Evolutionary conservation across 2,888 invertebrate genomes (phyloP), one percentile per base, ranked within the genome.

Genomic region (Uloborus plumipes): DNA sequence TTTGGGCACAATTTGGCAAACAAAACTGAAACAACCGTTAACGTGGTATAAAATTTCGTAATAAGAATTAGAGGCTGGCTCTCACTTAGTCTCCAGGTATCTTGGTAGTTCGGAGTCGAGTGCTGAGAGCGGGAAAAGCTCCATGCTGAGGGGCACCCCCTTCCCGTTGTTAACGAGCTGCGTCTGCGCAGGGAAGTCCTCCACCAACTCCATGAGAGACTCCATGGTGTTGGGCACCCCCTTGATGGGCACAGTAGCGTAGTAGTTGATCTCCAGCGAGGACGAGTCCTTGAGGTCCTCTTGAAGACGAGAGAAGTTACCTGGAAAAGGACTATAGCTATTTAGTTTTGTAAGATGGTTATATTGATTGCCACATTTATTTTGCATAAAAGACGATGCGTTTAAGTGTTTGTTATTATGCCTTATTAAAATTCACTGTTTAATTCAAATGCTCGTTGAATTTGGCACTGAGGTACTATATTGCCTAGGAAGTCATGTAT

Each of bases 61-160:
- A 3, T 26, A 39, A 39, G 9, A 39, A 39, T n/a, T 9, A 11
- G 39, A 39, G 11, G 3, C 9, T 39, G 9, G 11, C 9, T 39
- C 74, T 51, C 64, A 82, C 84, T 75, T 77, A 16, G 73, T 77
- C 49, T 82, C 75, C n/a, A 84, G 20, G 26, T 59, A 82, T 49
- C 74, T 49, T 2, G 73, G 64, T 11, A 65, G 31, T 22, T 81
- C 70, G 1, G 69, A 15, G 16, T 82, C 78, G 9, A 84, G 65
- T 0, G 84, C 81, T 7, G 81, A 70, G 14, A 84, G 31, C 4
- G 84, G 84, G 47, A 84, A 81, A 6, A 84, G 67, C 50, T 84
- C 84, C 84, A 84, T 84, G 49, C 53, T 76, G 7, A 84, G 65
- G 0, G 84, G 84, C 14, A 84, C 84, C n/a, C 84, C 84, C 1